Percentiles rank a stretch among this genome's conserved stretches.
Conservation (phyloP, 2,797 vertebrate genomes). For the Mareca strepera region DNA sequence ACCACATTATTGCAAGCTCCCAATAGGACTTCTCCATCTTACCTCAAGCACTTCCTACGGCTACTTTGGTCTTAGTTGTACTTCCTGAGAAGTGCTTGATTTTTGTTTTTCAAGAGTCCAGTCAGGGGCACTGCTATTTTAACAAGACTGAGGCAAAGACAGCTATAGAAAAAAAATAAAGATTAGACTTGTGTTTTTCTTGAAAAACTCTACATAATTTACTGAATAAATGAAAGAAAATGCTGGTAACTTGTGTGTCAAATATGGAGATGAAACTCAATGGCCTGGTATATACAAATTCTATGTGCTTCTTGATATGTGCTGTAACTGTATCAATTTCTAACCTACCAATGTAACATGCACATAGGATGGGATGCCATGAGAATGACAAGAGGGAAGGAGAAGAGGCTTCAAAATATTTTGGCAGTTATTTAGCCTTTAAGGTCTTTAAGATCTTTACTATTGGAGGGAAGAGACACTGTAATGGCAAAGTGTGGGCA, state of each 20-base stretch:
- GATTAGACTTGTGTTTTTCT: not conserved
- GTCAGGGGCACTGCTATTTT: not conserved
- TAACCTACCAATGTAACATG: not conserved
- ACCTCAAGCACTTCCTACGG: not conserved
- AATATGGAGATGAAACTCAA: not conserved
- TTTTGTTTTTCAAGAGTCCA: not conserved
- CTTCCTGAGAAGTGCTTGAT: not conserved
- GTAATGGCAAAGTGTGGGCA: not conserved
- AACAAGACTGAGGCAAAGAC: not conserved
- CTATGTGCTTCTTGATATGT: not conserved
- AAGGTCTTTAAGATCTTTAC: not conserved
- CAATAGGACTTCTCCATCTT: not conserved
- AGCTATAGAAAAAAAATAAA: not conserved
- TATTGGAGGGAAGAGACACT: not conserved
- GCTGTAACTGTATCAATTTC: not conserved
- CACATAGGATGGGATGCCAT: fast-evolving
- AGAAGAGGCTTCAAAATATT: not conserved
- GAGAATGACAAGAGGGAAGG: not conserved
- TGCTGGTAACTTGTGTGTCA: not conserved
- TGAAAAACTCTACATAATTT: not conserved
- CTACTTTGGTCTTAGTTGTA: not conserved
- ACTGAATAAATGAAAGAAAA: not conserved
- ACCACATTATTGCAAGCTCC: not conserved
- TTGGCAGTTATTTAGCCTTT: not conserved
- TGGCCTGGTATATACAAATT: not conserved